Evolutionary conservation across 1,140 invertebrate genomes (phyloP), one percentile per base, ranked within the genome.

Genomic region (Oppia nitens): DNA sequence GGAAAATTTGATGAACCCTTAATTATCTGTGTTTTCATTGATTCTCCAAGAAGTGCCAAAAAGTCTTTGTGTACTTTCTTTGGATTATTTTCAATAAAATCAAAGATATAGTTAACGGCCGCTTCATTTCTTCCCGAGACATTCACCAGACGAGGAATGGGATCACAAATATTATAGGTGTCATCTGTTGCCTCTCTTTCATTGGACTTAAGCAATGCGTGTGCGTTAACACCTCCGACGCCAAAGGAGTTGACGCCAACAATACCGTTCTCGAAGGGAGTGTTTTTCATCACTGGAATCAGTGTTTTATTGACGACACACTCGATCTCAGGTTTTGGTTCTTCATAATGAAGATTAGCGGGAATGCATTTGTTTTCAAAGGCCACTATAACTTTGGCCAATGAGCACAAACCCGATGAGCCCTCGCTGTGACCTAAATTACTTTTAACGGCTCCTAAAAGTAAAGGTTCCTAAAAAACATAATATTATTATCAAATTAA

Each of bases 221-320:
- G 92, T 21, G 87, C 91, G 73, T 97, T 96, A 25, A 91, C 87
- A 49, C 94, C 94, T 59, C 93, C 94, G 73, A 97, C 96, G 24
- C 94, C 94, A 71, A 98, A 97, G 0, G 89, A 95, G 72, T 96
- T 98, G 1, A 97, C 68, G 2, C 80, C 92, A 45, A 88, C 80
- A n/a, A 89, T 74, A 17, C 88, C 87, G 21, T 89, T 88, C 29
- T 84, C 81, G 82, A 87, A 64, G 3, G 62, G 62, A n/a, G 57
- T 62, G n/a, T 60, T 57, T 11, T 64, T 49, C 21, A 53, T 56
- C 2, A 69, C 65, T 48, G 84, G 80, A 75, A 87, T 81, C 2
- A 97, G 76, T 28, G 83, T 74, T 0, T 92, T 93, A 69, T 96
- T 87, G 32, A 69, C 12, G 11, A 67, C 48, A 12, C 76, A 62